These are phyloP conservation scores for Exaiptasia diaphana DNA, from an alignment of 64 coral and sea anemone genomes.

Conservation along the genomic window DNA sequence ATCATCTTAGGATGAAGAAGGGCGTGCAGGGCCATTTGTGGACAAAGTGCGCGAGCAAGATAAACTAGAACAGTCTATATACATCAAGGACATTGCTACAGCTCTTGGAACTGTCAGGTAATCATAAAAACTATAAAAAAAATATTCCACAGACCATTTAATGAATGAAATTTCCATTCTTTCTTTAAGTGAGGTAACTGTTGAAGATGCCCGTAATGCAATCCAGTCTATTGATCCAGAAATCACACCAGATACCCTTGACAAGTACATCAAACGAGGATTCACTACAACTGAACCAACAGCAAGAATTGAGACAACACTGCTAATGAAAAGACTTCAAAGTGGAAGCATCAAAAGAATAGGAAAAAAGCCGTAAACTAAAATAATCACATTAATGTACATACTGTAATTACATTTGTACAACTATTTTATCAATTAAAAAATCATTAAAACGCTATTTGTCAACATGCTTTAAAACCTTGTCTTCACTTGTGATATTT, in stretches of 20 bases:
- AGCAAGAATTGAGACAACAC: constrained; percentile 57
- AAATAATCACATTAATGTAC: no score
- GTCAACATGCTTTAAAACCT: no score
- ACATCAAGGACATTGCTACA: constrained; percentile 74
- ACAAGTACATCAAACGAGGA: constrained; percentile 71
- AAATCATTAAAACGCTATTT: no score
- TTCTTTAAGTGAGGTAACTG: constrained; percentile 53
- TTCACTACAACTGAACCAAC: constrained; percentile 42
- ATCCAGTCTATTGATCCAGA: constrained; percentile 81
- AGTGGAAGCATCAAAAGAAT: constrained; percentile 89
- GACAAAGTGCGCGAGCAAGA: constrained; percentile 92
- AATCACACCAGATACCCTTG: constrained; percentile 35
- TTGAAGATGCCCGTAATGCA: constrained; percentile 66
- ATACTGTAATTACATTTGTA: no score
- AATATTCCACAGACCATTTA: neutral
- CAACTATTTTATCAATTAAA: no score
- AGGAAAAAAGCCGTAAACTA: constrained; percentile 61
- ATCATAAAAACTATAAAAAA: neutral
- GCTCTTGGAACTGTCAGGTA: constrained; percentile 63
- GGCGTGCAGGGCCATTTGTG: constrained; percentile 78
- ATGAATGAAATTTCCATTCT: neutral
- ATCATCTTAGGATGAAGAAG: constrained; percentile 81
- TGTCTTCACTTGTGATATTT: no score
- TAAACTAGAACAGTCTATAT: constrained; percentile 73
- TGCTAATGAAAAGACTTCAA: constrained; percentile 76